Evolutionary conservation across 2,888 invertebrate genomes (phyloP).

Genomic region (Creontiades dilutus): DNA sequence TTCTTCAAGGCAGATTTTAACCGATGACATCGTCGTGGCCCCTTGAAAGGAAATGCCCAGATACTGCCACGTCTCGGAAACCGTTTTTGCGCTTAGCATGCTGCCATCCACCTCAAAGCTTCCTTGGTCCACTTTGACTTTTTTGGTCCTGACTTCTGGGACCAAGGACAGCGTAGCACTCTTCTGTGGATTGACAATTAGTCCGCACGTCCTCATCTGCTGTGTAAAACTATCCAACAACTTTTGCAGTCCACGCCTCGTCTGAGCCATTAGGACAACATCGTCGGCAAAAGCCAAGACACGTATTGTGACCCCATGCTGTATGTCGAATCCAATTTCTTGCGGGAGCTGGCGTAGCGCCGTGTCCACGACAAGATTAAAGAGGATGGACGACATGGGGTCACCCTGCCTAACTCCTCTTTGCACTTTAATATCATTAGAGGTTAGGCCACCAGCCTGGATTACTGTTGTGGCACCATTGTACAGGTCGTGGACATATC

Average conservation of each 20-base stretch:
- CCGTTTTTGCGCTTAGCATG: no score
- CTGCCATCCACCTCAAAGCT: no score
- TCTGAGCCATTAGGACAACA: not conserved
- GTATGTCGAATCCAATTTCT: conserved; percentile 17
- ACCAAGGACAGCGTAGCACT: no score
- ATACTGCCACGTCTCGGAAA: no score
- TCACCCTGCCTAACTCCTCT: conserved; percentile 67
- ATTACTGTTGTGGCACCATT: not conserved
- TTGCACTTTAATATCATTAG: not conserved
- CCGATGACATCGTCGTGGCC: no score
- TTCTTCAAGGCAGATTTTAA: no score
- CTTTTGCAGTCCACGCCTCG: not conserved
- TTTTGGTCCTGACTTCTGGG: no score
- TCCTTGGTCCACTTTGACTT: no score
- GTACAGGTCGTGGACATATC: not conserved
- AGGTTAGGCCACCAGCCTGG: not conserved
- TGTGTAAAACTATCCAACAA: no score
- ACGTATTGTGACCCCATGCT: not conserved
- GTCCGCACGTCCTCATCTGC: no score
- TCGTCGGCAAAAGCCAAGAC: conserved; percentile 39
- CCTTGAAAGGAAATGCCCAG: no score
- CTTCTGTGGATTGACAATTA: no score
- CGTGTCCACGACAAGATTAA: conserved; percentile 37
- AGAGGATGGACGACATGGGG: conserved; percentile 40
- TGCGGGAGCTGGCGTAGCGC: not conserved